phyloP scores from a whole-genome alignment of 2,888 invertebrate genomes.

The Enchytraeus crypticus region DNA sequence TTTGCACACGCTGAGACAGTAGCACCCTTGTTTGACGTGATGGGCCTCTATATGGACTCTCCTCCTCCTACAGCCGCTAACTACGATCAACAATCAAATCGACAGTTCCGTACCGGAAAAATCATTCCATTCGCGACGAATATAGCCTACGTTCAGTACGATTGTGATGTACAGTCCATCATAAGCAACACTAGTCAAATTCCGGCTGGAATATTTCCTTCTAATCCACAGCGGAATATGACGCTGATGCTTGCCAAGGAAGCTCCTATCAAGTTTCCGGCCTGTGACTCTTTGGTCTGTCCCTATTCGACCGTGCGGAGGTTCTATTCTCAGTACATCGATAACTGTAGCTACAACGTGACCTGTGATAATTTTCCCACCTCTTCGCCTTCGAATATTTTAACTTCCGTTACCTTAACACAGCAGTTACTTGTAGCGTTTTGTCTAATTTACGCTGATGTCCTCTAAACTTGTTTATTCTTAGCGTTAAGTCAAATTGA shows the following conservation, averaged over 20 bases:
- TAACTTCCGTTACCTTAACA: no score
- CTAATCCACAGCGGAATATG: conserved; percentile 10
- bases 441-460: no score
- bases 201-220: not conserved
- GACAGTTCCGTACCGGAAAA: conserved; percentile 43
- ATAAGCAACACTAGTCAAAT: not conserved
- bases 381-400: no score
- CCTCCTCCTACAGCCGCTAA: conserved; percentile 38
- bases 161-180: no score
- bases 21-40: conserved; percentile 38
- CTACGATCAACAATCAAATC: conserved; percentile 32
- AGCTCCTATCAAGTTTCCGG: conserved; percentile 33
- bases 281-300: conserved; percentile 33
- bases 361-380: conserved; percentile 31
- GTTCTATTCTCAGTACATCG: conserved; percentile 29
- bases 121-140: conserved; percentile 48
- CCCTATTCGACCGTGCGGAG: conserved; percentile 30
- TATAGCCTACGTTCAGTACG: conserved; percentile 44
- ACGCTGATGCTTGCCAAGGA: conserved; percentile 41
- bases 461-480: no score
- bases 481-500: no score
- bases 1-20: conserved; percentile 48
- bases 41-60: conserved; percentile 46
- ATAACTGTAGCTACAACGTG: conserved; percentile 32
- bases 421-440: no score